These are phyloP conservation scores for Celastrina argiolus DNA, from an alignment of 2,888 invertebrate species.

Conservation along the genomic window DNA sequence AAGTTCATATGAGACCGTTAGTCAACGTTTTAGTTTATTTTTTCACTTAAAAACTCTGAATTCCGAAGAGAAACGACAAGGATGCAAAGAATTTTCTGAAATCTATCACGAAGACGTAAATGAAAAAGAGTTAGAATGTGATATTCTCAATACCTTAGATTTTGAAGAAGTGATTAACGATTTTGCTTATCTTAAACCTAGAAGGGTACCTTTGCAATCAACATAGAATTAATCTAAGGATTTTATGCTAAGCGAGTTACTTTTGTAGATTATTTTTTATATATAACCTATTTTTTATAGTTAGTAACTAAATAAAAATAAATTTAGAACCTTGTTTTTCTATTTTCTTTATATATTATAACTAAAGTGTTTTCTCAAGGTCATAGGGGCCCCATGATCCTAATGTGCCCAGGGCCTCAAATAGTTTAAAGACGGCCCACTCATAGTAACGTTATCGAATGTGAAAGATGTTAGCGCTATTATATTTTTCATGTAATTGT, in stretches of 20 bases:
- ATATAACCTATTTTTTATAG: not conserved
- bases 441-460: too few relatives aligned
- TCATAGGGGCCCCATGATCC: too few relatives aligned
- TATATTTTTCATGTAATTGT: too few relatives aligned
- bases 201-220: constrained; percentile 25
- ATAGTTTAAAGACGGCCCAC: too few relatives aligned
- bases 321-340: constrained; percentile 27
- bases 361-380: too few relatives aligned
- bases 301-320: not conserved
- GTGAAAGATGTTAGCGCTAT: too few relatives aligned
- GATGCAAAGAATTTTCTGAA: constrained; percentile 32
- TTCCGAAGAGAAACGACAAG: constrained; percentile 34
- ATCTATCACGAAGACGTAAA: constrained; percentile 32
- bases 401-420: too few relatives aligned
- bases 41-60: constrained; percentile 33
- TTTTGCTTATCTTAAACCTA: constrained; percentile 24
- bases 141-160: constrained; percentile 6
- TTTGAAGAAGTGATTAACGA: constrained; percentile 23
- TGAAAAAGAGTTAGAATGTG: constrained; percentile 29
- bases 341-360: constrained; percentile 36
- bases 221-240: constrained; percentile 12
- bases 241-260: not conserved
- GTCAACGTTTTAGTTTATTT: constrained; percentile 36
- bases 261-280: not conserved
- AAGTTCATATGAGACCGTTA: constrained; percentile 27